phyloP scores from a whole-genome alignment of 2,888 invertebrate genomes.

The Prosopocoilus inquinatus region DNA sequence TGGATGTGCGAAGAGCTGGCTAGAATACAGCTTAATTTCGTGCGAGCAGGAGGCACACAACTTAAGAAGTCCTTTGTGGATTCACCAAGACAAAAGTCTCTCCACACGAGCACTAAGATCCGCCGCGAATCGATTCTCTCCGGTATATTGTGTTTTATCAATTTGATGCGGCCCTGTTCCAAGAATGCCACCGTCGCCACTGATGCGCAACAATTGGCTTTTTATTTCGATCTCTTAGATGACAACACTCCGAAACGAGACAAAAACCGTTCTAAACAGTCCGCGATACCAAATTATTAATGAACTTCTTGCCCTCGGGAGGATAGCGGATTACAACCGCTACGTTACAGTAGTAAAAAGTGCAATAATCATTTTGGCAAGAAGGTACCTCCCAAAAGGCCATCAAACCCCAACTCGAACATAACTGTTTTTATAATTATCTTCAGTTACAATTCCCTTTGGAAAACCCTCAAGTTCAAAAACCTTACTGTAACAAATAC shows the following conservation, averaged over 20 bases:
- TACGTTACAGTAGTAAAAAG: no score
- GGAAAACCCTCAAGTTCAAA: no score
- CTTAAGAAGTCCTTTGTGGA: not conserved
- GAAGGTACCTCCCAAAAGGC: no score
- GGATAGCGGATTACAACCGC: no score
- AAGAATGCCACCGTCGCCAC: conserved; percentile 30
- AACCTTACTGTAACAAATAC: no score
- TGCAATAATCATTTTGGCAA: no score
- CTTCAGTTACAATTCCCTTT: no score
- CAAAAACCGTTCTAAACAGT: not conserved
- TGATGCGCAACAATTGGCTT: conserved; percentile 32
- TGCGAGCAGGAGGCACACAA: not conserved
- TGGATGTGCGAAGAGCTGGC: not conserved
- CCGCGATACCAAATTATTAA: no score
- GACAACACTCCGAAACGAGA: not conserved
- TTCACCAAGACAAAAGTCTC: conserved; percentile 1
- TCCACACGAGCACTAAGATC: conserved; percentile 5
- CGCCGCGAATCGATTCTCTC: conserved; percentile 23
- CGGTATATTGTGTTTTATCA: conserved; percentile 34
- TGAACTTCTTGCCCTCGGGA: no score
- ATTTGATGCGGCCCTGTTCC: conserved; percentile 34
- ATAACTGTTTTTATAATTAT: no score
- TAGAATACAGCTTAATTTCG: not conserved
- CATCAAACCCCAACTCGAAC: no score
- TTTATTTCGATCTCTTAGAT: conserved; percentile 17